Conservation (phyloP, 2,888 invertebrate species). For the Drosophila dives region DNA sequence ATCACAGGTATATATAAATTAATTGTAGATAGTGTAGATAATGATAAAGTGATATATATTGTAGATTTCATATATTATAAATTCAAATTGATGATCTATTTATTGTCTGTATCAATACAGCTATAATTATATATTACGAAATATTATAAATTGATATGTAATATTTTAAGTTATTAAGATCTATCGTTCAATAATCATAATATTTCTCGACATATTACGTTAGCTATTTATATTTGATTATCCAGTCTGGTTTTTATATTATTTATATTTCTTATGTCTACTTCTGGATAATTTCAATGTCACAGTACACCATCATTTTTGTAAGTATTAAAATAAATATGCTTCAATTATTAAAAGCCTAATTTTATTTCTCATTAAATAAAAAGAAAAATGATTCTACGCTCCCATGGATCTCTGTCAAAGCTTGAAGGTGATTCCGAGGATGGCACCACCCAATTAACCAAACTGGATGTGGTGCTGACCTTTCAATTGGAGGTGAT, state of each 20-base stretch:
- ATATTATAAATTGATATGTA: neutral
- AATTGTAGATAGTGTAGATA: neutral
- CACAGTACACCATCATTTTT: slow-evolving; percentile 83
- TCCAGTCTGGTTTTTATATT: neutral
- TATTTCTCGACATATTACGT: neutral
- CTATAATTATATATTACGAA: neutral
- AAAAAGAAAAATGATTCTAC: slow-evolving; percentile 86
- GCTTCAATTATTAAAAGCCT: neutral
- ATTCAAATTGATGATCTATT: neutral
- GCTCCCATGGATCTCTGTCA: slow-evolving; percentile 96
- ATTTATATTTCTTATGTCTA: neutral
- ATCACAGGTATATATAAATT: slow-evolving; percentile 93
- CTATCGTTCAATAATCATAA: too few species aligned
- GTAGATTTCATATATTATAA: neutral
- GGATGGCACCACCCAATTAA: slow-evolving; percentile 97
- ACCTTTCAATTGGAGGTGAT: slow-evolving; percentile 99
- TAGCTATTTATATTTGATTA: neutral
- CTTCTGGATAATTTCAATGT: slow-evolving; percentile 5
- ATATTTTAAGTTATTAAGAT: too few species aligned
- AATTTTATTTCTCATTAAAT: neutral
- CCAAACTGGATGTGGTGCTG: slow-evolving; percentile 99
- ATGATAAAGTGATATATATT: neutral
- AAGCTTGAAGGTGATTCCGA: slow-evolving; percentile 97
- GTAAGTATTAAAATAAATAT: slow-evolving; percentile 74
- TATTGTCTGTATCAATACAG: neutral